Percentiles rank a stretch among this genome's conserved stretches.
Evolutionary conservation across 2,797 vertebrate genomes (phyloP).

Genomic region (Eupleurogrammus muticus): DNA sequence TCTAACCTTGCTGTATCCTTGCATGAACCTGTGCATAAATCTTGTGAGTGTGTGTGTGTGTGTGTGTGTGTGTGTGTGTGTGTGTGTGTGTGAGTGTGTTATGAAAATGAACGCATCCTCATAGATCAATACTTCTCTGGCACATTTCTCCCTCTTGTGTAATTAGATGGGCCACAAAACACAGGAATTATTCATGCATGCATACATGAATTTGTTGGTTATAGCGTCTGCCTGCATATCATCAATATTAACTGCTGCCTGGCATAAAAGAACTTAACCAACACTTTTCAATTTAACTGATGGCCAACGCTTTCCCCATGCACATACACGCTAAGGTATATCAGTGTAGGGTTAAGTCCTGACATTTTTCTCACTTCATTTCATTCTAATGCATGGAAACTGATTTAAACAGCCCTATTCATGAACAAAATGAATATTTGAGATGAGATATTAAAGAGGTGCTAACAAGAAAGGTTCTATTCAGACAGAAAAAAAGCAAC

Average conservation of each 20-base stretch:
- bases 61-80: background rate
- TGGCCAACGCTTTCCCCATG: background rate
- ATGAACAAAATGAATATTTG: background rate
- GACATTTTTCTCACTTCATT: background rate
- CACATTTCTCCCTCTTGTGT: slow-evolving; percentile 35
- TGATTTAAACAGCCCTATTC: background rate
- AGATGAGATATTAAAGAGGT: background rate
- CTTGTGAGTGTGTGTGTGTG: background rate
- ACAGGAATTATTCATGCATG: slow-evolving; percentile 34
- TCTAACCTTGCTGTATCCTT: background rate
- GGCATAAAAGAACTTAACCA: background rate
- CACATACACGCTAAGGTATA: background rate
- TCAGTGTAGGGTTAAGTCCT: background rate
- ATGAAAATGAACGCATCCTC: slow-evolving; percentile 37
- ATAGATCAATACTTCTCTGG: slow-evolving; percentile 40
- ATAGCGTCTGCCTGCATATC: background rate
- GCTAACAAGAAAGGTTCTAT: too few relatives aligned
- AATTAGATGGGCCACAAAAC: slow-evolving; percentile 36
- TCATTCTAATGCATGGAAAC: background rate
- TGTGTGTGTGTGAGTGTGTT: slow-evolving; percentile 1
- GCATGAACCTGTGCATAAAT: background rate
- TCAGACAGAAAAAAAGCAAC: too few relatives aligned
- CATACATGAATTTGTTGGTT: slow-evolving; percentile 14
- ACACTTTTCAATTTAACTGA: slow-evolving; percentile 5
- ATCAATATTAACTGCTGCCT: slow-evolving; percentile 1